Percentiles rank a stretch among this genome's conserved stretches.
These are phyloP conservation scores for Rutpela maculata DNA, from an alignment of 2,888 invertebrate species.

Conservation along the genomic window DNA sequence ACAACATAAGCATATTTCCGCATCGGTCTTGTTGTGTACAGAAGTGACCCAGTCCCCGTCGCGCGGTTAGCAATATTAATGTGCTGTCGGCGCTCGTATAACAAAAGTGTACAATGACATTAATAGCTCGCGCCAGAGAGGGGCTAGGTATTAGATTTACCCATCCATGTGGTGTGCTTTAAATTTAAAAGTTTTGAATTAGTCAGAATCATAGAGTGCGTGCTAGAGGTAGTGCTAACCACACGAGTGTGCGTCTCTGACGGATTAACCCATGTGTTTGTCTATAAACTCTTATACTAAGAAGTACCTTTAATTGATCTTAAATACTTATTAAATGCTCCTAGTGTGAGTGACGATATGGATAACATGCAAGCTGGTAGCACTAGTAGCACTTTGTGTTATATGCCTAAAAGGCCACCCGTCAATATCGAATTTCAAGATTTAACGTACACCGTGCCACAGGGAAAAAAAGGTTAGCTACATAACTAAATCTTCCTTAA, in stretches of 20 bases:
- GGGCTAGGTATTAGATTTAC: slow-evolving; percentile 19
- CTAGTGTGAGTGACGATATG: slow-evolving; percentile 42
- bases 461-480: slow-evolving; percentile 78
- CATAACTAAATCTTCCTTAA: neutral
- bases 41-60: slow-evolving; percentile 17
- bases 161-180: slow-evolving; percentile 8
- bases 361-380: slow-evolving; percentile 11
- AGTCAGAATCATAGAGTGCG: neutral
- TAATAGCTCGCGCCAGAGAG: slow-evolving; percentile 10
- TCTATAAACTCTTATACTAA: neutral
- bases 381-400: slow-evolving; percentile 74
- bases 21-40: slow-evolving; percentile 6
- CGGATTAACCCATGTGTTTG: slow-evolving; percentile 19
- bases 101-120: slow-evolving; percentile 4
- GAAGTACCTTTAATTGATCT: neutral
- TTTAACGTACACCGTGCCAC: slow-evolving; percentile 87
- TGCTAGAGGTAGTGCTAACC: neutral
- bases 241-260: neutral
- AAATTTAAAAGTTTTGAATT: slow-evolving; percentile 9
- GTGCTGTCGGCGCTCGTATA: neutral
- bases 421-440: slow-evolving; percentile 91
- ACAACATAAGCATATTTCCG: slow-evolving; percentile 8
- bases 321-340: neutral
- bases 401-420: slow-evolving; percentile 81
- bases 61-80: neutral